Percentiles rank a stretch among this genome's conserved stretches.
These are phyloP conservation scores for Lasioglossum zephyrum DNA, from an alignment of 2,888 invertebrate species.

Conservation along the genomic window DNA sequence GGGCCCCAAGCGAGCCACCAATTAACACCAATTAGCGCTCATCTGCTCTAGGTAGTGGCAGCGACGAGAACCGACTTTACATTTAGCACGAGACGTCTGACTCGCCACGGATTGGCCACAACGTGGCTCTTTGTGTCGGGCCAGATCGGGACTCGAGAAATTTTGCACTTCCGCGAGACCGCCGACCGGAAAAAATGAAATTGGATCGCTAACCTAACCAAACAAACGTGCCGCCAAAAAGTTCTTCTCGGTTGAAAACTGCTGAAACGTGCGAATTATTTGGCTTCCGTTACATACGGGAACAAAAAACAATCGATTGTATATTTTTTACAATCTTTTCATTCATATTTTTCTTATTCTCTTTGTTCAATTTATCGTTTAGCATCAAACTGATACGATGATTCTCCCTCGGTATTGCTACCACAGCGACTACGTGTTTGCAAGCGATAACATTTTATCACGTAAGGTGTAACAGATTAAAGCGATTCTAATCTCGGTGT, in stretches of 20 bases:
- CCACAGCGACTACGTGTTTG: not conserved
- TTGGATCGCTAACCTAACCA: not conserved
- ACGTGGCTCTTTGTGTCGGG: slow-evolving; percentile 65
- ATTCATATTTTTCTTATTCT: not conserved
- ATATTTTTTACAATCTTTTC: not conserved
- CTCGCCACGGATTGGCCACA: slow-evolving; percentile 65
- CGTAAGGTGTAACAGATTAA: not conserved
- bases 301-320: not conserved
- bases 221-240: not conserved
- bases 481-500: not conserved
- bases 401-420: not conserved
- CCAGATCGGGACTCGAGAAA: slow-evolving; percentile 16
- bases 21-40: slow-evolving; percentile 84
- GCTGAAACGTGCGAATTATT: not conserved
- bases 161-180: slow-evolving; percentile 46
- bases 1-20: slow-evolving; percentile 81
- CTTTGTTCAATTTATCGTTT: not conserved
- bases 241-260: not conserved
- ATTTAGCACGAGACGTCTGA: slow-evolving; percentile 69
- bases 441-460: not conserved
- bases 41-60: slow-evolving; percentile 82
- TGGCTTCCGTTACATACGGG: not conserved
- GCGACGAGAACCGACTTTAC: slow-evolving; percentile 70
- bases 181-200: slow-evolving; percentile 5
- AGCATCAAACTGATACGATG: too few species aligned